A percentile compares a stretch with the other conserved stretches of the same genome.
Evolutionary conservation across 2,888 invertebrate genomes (phyloP).

Genomic region (Spatulosminthurus flaviceps): DNA sequence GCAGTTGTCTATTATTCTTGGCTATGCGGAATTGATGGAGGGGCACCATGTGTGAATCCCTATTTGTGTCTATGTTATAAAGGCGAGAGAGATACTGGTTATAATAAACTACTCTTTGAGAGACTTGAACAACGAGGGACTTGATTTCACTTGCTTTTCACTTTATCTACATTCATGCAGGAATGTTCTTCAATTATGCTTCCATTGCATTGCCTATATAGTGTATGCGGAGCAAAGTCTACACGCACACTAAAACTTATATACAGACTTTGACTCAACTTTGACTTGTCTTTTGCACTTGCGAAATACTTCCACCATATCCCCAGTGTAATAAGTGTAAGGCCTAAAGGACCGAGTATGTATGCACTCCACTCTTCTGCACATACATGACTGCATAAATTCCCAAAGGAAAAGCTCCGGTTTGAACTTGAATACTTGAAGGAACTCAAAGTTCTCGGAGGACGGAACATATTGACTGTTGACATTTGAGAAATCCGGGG

Average conservation of each 20-base stretch:
- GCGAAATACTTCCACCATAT: too few species aligned
- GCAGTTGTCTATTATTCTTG: constrained; percentile 35
- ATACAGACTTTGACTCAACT: too few species aligned
- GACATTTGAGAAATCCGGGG: neutral
- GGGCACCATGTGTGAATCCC: constrained; percentile 25
- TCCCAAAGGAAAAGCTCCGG: neutral
- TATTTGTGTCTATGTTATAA: neutral
- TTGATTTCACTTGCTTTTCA: constrained; percentile 30
- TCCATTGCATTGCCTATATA: too few species aligned
- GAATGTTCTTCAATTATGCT: constrained; percentile 4
- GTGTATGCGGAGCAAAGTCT: too few species aligned
- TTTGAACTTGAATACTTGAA: too few species aligned
- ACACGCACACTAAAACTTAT: too few species aligned
- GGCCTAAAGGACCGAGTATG: too few species aligned
- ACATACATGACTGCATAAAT: too few species aligned
- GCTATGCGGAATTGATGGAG: constrained; percentile 27
- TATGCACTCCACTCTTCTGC: too few species aligned
- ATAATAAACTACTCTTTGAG: constrained; percentile 33
- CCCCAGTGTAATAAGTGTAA: too few species aligned
- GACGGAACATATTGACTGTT: neutral
- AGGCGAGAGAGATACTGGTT: neutral
- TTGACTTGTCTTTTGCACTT: too few species aligned
- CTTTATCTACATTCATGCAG: neutral
- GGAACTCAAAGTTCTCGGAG: neutral
- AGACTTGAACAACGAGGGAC: constrained; percentile 24